These are phyloP conservation scores for Acanthurus leucopareius DNA, from an alignment of 2,797 vertebrate species.

Conservation along the genomic window DNA sequence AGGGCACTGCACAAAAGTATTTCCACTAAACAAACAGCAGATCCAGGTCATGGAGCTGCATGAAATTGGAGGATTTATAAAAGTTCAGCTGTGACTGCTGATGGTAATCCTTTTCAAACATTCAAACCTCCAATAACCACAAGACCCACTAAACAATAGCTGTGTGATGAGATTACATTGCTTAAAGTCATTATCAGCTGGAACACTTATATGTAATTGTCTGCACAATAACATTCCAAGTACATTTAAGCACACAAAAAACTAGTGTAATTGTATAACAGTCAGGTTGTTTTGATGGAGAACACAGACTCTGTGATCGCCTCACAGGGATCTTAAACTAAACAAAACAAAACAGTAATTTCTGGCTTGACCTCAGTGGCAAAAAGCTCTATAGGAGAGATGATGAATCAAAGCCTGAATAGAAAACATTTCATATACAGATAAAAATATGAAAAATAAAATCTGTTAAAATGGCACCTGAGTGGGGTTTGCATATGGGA, in stretches of 20 bases:
- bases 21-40: background rate
- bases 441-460: background rate
- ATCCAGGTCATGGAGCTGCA: background rate
- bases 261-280: background rate
- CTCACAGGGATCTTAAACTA: background rate
- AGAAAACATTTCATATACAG: too few species aligned
- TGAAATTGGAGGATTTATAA: background rate
- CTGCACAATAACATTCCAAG: background rate
- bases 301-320: background rate
- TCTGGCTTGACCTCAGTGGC: too few species aligned
- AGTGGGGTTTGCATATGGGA: background rate
- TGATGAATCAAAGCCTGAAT: too few species aligned
- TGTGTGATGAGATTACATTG: background rate
- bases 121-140: background rate
- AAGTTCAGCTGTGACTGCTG: background rate
- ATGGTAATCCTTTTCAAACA: slow-evolving; percentile 10
- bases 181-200: slow-evolving; percentile 7
- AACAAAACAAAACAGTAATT: background rate
- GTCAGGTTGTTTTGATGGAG: background rate
- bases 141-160: background rate
- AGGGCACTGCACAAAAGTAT: background rate
- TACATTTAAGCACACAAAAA: background rate
- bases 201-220: background rate
- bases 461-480: background rate
- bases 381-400: too few species aligned